phyloP scores from a whole-genome alignment of 1,140 invertebrate species.

The Pollicipes pollicipes region DNA sequence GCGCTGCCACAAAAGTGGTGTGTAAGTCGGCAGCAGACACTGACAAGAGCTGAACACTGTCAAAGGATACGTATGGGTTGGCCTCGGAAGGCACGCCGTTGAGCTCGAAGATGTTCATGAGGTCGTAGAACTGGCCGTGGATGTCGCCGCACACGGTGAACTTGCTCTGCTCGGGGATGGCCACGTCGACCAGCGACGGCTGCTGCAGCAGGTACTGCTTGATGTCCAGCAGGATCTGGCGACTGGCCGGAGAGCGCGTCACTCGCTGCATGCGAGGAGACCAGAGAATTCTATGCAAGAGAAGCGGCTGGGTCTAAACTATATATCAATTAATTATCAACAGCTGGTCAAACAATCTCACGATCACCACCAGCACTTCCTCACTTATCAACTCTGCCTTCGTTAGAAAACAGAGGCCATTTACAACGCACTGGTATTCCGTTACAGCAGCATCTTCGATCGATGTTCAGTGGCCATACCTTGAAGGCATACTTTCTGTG shows the following conservation, averaged over 20 bases:
- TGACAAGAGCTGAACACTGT: too few species aligned
- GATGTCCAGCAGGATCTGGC: slow-evolving; percentile 77
- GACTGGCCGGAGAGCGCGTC: slow-evolving; percentile 18
- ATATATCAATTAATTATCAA: slow-evolving; percentile 8
- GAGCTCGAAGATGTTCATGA: slow-evolving; percentile 93
- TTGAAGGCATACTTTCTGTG: slow-evolving; percentile 96
- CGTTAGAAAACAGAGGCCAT: too few species aligned
- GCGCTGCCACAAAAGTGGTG: too few species aligned
- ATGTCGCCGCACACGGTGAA: slow-evolving; percentile 99
- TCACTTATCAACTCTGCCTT: too few species aligned
- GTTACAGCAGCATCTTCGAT: slow-evolving; percentile 7
- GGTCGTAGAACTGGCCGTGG: slow-evolving; percentile 96
- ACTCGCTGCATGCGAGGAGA: not conserved
- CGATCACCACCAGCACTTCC: too few species aligned
- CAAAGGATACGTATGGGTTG: slow-evolving; percentile 97
- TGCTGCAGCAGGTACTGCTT: slow-evolving; percentile 65
- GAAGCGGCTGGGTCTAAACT: not conserved
- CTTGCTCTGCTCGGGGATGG: slow-evolving; percentile 67
- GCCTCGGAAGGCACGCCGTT: slow-evolving; percentile 85
- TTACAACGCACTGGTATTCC: too few species aligned
- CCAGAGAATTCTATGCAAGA: not conserved
- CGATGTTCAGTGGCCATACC: slow-evolving; percentile 34
- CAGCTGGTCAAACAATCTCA: not conserved
- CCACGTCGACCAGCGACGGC: slow-evolving; percentile 76
- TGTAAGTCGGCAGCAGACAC: too few species aligned